These are phyloP conservation scores for Thalassaphorura encarpata DNA, from an alignment of 1,140 invertebrate species.

Conservation along the genomic window DNA sequence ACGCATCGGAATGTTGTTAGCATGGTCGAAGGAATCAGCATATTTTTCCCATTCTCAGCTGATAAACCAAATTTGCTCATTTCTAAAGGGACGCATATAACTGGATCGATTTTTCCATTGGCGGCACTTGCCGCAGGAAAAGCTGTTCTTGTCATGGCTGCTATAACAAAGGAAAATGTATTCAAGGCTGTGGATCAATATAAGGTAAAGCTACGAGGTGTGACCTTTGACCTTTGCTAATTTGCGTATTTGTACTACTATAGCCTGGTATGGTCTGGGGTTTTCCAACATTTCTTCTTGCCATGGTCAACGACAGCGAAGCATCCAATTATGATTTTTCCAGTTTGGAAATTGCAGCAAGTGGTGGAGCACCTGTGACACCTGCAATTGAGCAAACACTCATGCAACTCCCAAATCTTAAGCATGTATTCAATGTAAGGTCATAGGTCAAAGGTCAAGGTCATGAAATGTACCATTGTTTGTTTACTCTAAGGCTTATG, in stretches of 20 bases:
- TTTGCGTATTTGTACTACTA: neutral
- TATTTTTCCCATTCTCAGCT: neutral
- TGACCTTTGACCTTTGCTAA: neutral
- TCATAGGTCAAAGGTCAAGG: neutral
- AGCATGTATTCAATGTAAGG: conserved; percentile 21
- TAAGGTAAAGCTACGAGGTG: no score
- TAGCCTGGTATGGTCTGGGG: conserved; percentile 9
- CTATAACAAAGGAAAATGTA: conserved; percentile 16
- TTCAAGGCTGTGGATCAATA: conserved; percentile 23
- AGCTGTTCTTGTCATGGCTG: conserved; percentile 3
- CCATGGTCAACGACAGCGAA: conserved; percentile 11
- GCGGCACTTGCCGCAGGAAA: conserved; percentile 10
- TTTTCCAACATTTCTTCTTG: conserved; percentile 10
- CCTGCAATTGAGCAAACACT: conserved; percentile 19
- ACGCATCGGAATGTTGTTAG: conserved; percentile 12
- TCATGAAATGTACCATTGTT: neutral
- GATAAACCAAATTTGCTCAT: conserved; percentile 21
- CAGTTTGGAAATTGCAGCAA: conserved; percentile 12
- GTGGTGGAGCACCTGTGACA: conserved; percentile 24
- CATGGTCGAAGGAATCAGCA: neutral
- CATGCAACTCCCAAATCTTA: conserved; percentile 14
- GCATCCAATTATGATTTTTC: conserved; percentile 23
- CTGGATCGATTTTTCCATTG: conserved; percentile 15
- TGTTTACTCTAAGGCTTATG: conserved; percentile 17
- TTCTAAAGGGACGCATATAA: conserved; percentile 25